Conservation (phyloP, 2,113 vertebrate genomes). For the Formicarius rufipectus region DNA sequence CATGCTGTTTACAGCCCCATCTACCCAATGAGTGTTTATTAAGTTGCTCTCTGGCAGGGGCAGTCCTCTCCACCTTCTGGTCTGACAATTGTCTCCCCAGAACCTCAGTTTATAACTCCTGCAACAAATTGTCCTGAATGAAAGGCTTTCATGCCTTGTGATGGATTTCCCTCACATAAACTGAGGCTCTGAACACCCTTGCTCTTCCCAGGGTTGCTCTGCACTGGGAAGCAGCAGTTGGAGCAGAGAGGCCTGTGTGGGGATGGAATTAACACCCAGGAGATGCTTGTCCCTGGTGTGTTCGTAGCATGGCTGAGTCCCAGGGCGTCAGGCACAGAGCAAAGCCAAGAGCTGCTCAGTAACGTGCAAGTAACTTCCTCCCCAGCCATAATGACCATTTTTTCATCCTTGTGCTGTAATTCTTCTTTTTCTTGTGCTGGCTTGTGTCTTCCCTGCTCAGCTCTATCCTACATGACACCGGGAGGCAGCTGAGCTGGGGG, state of each 20-base stretch:
- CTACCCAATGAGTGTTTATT: not conserved
- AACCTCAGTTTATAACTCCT: not conserved
- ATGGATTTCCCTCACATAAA: constrained; percentile 48
- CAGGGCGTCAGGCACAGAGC: not conserved
- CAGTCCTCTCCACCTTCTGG: not conserved
- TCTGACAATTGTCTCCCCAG: not conserved
- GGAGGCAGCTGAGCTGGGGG: not conserved
- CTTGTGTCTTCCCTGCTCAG: not conserved
- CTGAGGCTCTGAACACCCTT: not conserved
- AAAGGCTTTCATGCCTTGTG: constrained; percentile 25
- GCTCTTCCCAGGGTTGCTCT: not conserved
- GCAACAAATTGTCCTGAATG: constrained; percentile 22
- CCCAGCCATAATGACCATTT: not conserved
- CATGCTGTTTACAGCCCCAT: not conserved
- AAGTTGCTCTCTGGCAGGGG: not conserved
- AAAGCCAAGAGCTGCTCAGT: not conserved
- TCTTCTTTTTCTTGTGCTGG: not conserved
- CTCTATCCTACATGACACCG: not conserved
- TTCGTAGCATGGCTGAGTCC: not conserved
- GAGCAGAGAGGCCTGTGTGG: not conserved
- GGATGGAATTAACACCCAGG: not conserved
- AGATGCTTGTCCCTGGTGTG: not conserved
- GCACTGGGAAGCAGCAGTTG: not conserved
- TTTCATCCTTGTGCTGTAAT: not conserved
- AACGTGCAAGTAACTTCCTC: not conserved